These are phyloP conservation scores for Amazona guildingii DNA, from an alignment of 2,113 vertebrate genomes.

Conservation along the genomic window DNA sequence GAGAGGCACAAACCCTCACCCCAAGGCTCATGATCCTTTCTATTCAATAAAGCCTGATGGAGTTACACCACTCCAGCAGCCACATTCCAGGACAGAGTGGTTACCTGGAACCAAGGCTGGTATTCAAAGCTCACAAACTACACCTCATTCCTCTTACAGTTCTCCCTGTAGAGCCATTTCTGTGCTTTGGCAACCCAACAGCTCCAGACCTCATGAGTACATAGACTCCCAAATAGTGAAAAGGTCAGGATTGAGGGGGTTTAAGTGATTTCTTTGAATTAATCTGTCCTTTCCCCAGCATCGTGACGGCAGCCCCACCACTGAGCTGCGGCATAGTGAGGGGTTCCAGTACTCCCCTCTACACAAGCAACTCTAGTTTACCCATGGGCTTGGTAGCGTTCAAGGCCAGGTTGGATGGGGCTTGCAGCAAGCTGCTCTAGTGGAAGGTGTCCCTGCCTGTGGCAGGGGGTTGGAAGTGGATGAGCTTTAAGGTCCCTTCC, in stretches of 20 bases:
- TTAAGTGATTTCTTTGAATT: background rate
- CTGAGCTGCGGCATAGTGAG: background rate
- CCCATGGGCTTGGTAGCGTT: background rate
- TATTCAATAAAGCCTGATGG: background rate
- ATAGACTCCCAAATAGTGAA: background rate
- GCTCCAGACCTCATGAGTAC: background rate
- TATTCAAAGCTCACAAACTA: background rate
- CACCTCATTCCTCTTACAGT: background rate
- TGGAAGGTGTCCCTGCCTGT: background rate
- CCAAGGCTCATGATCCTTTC: accelerated
- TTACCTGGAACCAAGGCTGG: background rate
- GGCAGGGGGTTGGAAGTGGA: background rate
- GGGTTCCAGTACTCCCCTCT: background rate
- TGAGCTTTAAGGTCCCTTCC: background rate
- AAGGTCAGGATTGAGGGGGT: background rate
- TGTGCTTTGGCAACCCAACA: slow-evolving; percentile 19
- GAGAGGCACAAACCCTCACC: background rate
- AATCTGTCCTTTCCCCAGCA: background rate
- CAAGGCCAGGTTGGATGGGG: background rate
- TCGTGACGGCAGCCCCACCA: background rate
- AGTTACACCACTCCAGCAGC: background rate
- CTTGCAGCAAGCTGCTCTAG: background rate
- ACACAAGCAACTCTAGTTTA: background rate
- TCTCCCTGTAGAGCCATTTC: slow-evolving; percentile 37
- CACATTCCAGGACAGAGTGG: background rate